These are phyloP conservation scores for Chanos chanos DNA, from an alignment of 2,797 vertebrate genomes.

Conservation along the genomic window DNA sequence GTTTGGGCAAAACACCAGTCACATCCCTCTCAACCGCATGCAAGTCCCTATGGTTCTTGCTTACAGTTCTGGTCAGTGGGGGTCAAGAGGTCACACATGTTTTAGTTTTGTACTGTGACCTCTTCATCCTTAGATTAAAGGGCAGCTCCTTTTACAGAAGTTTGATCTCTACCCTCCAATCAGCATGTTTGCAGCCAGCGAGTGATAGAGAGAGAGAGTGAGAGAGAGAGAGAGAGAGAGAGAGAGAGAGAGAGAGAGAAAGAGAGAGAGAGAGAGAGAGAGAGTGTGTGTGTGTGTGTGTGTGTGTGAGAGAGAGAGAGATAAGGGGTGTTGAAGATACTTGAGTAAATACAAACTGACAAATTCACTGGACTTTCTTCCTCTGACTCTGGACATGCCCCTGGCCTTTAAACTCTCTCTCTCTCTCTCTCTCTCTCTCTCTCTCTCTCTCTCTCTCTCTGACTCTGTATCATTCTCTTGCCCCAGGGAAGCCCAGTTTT, in stretches of 20 bases:
- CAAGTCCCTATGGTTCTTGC: neutral
- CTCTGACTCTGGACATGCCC: neutral
- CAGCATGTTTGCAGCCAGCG: neutral
- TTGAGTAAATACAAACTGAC: neutral
- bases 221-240: neutral
- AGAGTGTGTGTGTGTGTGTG: neutral
- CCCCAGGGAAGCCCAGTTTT: constrained; percentile 40
- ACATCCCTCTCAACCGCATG: neutral
- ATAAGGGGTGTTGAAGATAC: neutral
- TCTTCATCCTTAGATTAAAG: neutral
- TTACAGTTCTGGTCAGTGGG: neutral
- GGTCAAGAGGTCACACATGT: constrained; percentile 2
- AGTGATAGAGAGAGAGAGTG: neutral
- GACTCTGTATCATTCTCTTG: constrained; percentile 35
- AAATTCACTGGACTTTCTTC: neutral
- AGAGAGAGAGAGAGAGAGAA: neutral
- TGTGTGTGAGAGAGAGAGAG: neutral
- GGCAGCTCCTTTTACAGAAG: neutral
- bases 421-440: constrained; percentile 4
- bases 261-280: neutral
- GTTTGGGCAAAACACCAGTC: constrained; percentile 7
- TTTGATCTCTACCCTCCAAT: constrained; percentile 4
- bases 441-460: neutral
- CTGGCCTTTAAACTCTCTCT: neutral
- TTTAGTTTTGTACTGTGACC: constrained; percentile 4